Percentiles rank a stretch among this genome's conserved stretches.
These are phyloP conservation scores for Limnothrissa miodon DNA, from an alignment of 2,113 vertebrate species.

Conservation along the genomic window DNA sequence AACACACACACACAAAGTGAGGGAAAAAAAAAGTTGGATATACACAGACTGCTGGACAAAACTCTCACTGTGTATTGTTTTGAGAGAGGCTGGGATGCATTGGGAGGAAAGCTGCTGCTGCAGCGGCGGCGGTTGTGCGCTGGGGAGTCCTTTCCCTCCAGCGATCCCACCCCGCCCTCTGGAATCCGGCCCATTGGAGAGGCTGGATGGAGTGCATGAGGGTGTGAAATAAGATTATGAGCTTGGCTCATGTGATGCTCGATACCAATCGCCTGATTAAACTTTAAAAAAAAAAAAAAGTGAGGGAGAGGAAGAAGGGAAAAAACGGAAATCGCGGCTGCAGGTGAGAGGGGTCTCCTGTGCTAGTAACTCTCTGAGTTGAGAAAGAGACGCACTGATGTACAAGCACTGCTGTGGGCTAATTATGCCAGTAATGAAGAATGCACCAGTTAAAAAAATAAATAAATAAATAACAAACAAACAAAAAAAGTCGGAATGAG, in stretches of 20 bases:
- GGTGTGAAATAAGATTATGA: conserved; percentile 75
- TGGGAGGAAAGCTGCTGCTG: not conserved
- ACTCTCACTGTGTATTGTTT: not conserved
- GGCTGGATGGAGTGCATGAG: conserved; percentile 59
- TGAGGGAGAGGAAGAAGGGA: not conserved
- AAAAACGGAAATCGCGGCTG: not conserved
- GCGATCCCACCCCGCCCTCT: conserved; percentile 35
- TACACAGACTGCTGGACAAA: not conserved
- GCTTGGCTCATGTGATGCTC: conserved; percentile 69
- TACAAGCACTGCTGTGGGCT: not conserved
- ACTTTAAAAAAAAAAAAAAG: conserved; percentile 50
- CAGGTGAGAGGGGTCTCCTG: not conserved
- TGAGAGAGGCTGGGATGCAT: not conserved
- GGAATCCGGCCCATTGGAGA: conserved; percentile 54
- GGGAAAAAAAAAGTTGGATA: conserved; percentile 29
- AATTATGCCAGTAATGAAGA: not conserved
- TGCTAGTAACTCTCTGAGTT: not conserved
- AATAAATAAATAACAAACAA: too few species aligned
- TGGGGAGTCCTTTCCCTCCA: conserved; percentile 34
- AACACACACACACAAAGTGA: not conserved
- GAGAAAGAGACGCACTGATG: not conserved
- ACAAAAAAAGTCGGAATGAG: not conserved
- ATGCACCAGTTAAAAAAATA: not conserved
- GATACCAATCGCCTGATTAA: conserved; percentile 68
- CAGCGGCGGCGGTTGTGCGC: not conserved